Conservation (phyloP, 2,113 vertebrate species). For the Eurystomus gularis region DNA sequence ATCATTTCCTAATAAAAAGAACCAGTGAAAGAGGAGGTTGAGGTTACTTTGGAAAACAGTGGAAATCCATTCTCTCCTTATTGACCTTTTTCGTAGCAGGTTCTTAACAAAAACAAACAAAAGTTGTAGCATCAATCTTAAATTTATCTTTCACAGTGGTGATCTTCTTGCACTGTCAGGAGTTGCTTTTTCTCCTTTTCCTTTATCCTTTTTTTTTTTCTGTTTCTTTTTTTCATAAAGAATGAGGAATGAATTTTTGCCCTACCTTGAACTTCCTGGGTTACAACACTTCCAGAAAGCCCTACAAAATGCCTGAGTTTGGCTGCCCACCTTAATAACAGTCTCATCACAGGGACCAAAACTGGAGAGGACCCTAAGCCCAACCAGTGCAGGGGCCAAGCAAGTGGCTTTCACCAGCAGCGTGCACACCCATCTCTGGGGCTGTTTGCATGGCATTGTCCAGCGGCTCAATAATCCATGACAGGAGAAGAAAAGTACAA, state of each 20-base stretch:
- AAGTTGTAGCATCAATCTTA: neutral
- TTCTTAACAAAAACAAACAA: neutral
- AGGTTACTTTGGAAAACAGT: neutral
- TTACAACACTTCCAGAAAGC: neutral
- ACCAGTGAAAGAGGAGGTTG: neutral
- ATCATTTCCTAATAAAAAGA: neutral
- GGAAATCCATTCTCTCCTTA: neutral
- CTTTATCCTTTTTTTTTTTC: neutral
- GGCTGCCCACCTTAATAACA: neutral
- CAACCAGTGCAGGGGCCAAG: rapidly evolving
- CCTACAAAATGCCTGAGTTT: neutral
- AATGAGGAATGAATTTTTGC: neutral
- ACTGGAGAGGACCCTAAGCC: neutral
- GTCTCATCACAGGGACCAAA: neutral
- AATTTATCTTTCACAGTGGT: neutral
- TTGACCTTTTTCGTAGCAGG: neutral
- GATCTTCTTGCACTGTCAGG: neutral
- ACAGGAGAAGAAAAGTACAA: neutral
- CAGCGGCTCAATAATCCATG: neutral
- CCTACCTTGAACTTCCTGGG: neutral
- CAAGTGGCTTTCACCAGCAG: neutral
- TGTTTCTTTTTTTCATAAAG: neutral
- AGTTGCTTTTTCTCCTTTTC: neutral
- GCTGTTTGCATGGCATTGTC: neutral
- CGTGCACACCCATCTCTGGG: neutral